Evolutionary conservation across 2,888 invertebrate species (phyloP), one percentile per base, ranked within the genome.

Genomic region (Cheilosia urbana): DNA sequence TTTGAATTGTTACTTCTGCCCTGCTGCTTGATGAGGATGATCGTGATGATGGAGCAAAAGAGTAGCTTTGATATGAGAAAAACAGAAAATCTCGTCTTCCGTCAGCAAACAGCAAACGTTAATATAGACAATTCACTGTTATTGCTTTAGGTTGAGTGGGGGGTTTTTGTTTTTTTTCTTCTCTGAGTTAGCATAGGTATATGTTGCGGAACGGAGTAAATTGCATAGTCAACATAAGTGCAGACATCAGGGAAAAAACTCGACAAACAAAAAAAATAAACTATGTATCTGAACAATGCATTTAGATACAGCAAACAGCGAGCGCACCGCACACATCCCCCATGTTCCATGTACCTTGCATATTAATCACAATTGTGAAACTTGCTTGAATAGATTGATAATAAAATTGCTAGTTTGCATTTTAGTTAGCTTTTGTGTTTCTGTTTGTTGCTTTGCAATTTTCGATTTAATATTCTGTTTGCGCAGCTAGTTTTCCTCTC

Each of bases 381-480:
- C 85, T 81, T 85, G 85, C 85, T 81, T 85, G 85, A 85, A 85
- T 85, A 81, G 85, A 85, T 85, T 85, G 81, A 85, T 85, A 85
- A 81, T 85, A 81, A 81, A 85, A 85, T 85, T 85, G 85, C 81
- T 81, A 85, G 85, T 85, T 85, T 81, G 85, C 85, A 81, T 85
- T 84, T 75, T 79, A 65, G 79, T 79, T 60, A 55, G 78, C 77
- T 72, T 69, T 73, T 68, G 82, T 83, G 57, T 69, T 73, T 68
- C 78, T 83, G 62, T 69, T 55, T 57, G 58, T 71, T 69, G 69
- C 69, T 63, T 81, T 81, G 76, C 76, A 76, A 75, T 84, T 84
- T 84, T 47, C 42, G 34, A 30, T 79, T 79, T 79, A 65, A 75
- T 84, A 83, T 83, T 84, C 79, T 63, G 73, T 75, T 79, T 79